Percentiles rank a stretch among this genome's conserved stretches.
phyloP scores from a whole-genome alignment of 2,888 invertebrate genomes.

The Mesoligia furuncula region DNA sequence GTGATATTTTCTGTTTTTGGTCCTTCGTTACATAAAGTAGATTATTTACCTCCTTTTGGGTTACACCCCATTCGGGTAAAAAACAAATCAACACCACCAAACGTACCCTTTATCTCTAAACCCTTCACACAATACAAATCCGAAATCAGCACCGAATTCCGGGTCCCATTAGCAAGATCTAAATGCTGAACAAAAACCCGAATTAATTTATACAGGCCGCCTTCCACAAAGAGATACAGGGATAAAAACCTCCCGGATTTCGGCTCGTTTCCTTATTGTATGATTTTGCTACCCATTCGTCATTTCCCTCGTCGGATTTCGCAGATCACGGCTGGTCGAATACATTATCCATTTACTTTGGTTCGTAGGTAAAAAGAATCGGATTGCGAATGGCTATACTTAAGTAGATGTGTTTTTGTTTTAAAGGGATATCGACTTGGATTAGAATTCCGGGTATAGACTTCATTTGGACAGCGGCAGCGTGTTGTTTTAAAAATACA shows the following conservation, averaged over 20 bases:
- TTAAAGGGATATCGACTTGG: conserved; percentile 11
- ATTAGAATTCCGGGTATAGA: neutral
- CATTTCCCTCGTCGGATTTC: conserved; percentile 74
- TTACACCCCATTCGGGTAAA: neutral
- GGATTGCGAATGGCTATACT: conserved; percentile 67
- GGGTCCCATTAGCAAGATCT: conserved; percentile 50
- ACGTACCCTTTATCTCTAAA: conserved; percentile 23
- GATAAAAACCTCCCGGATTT: conserved; percentile 62
- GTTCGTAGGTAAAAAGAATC: conserved; percentile 71
- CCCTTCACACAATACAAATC: conserved; percentile 52
- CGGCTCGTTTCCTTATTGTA: conserved; percentile 79
- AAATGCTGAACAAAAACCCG: conserved; percentile 63
- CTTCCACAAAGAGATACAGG: conserved; percentile 64
- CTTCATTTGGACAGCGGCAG: neutral
- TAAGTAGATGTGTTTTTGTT: conserved; percentile 45
- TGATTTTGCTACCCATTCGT: conserved; percentile 79
- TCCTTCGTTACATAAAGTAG: neutral
- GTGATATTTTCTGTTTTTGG: neutral
- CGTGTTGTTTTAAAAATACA: neutral
- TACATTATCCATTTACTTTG: conserved; percentile 76
- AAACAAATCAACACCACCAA: conserved; percentile 48
- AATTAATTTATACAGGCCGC: conserved; percentile 68
- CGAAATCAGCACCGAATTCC: conserved; percentile 46
- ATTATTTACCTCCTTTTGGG: neutral
- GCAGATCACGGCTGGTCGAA: conserved; percentile 75